Conservation (phyloP, 2,888 invertebrate genomes). For the Eumerus sabulonum region DNA sequence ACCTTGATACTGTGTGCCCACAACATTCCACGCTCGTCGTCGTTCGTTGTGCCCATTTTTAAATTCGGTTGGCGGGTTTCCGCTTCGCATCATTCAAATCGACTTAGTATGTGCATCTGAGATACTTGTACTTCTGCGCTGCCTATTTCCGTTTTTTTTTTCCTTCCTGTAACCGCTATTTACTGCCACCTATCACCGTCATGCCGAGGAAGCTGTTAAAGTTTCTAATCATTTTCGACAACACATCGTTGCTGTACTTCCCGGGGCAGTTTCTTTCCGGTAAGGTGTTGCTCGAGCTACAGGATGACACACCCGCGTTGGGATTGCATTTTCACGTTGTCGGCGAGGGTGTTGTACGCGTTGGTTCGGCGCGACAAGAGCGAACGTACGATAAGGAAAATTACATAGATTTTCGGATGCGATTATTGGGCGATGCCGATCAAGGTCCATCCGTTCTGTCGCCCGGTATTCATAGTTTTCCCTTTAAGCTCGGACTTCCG, state of each 20-base stretch:
- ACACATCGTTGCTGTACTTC: slow-evolving; percentile 94
- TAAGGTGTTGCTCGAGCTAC: slow-evolving; percentile 93
- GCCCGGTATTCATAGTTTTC: slow-evolving; percentile 96
- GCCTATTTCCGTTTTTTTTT: not conserved
- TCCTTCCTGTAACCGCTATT: not conserved
- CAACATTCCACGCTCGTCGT: slow-evolving; percentile 41
- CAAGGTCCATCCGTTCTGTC: slow-evolving; percentile 91
- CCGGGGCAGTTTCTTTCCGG: slow-evolving; percentile 96
- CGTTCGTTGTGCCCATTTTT: slow-evolving; percentile 65
- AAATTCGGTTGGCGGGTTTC: slow-evolving; percentile 48
- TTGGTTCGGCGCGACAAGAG: slow-evolving; percentile 90
- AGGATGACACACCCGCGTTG: slow-evolving; percentile 94
- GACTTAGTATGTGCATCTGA: slow-evolving; percentile 58
- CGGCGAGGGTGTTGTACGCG: slow-evolving; percentile 95
- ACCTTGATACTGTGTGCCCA: slow-evolving; percentile 63
- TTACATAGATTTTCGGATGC: slow-evolving; percentile 96
- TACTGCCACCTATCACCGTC: slow-evolving; percentile 5
- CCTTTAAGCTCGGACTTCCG: slow-evolving; percentile 94
- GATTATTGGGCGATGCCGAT: slow-evolving; percentile 92
- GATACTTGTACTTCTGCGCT: slow-evolving; percentile 41
- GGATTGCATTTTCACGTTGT: slow-evolving; percentile 96
- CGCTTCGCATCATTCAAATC: slow-evolving; percentile 38
- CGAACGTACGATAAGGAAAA: slow-evolving; percentile 94
- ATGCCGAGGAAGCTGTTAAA: slow-evolving; percentile 94
- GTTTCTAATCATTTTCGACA: slow-evolving; percentile 95